Evolutionary conservation across 2,797 vertebrate genomes (phyloP).

Genomic region (Cyclopterus lumpus): DNA sequence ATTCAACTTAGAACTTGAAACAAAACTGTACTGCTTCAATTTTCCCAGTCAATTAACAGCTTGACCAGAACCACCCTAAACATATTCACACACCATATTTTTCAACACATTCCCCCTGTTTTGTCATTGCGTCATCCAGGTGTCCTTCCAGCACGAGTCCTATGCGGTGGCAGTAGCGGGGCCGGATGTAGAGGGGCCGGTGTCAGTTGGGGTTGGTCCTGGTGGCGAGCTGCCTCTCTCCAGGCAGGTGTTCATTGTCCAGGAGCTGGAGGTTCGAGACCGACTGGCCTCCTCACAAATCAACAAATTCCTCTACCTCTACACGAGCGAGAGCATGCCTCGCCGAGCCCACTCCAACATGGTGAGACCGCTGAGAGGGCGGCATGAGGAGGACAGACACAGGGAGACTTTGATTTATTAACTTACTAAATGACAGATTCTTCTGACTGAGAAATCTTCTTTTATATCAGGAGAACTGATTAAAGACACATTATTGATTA

Average conservation of each 20-base stretch:
- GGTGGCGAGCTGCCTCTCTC: conserved; percentile 87
- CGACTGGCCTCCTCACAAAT: conserved; percentile 91
- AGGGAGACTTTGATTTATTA: not conserved
- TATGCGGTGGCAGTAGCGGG: conserved; percentile 74
- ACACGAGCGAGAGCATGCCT: conserved; percentile 94
- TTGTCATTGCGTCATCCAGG: conserved; percentile 72
- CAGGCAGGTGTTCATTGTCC: conserved; percentile 93
- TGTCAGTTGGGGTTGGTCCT: conserved; percentile 39
- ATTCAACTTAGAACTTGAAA: not conserved
- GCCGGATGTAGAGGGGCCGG: conserved; percentile 72
- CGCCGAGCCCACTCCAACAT: conserved; percentile 93
- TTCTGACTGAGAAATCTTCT: not conserved
- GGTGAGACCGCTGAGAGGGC: conserved; percentile 75
- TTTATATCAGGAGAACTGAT: not conserved
- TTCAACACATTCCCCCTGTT: not conserved
- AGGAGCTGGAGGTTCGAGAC: conserved; percentile 93
- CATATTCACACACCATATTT: not conserved
- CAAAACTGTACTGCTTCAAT: not conserved
- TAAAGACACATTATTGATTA: not conserved
- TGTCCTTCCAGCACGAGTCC: conserved; percentile 93
- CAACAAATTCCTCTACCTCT: conserved; percentile 95
- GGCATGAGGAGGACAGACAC: not conserved
- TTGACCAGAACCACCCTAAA: not conserved
- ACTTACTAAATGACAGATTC: not conserved
- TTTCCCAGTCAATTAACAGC: not conserved